Conservation (phyloP, 2,113 vertebrate species). For the Centropus bengalensis region DNA sequence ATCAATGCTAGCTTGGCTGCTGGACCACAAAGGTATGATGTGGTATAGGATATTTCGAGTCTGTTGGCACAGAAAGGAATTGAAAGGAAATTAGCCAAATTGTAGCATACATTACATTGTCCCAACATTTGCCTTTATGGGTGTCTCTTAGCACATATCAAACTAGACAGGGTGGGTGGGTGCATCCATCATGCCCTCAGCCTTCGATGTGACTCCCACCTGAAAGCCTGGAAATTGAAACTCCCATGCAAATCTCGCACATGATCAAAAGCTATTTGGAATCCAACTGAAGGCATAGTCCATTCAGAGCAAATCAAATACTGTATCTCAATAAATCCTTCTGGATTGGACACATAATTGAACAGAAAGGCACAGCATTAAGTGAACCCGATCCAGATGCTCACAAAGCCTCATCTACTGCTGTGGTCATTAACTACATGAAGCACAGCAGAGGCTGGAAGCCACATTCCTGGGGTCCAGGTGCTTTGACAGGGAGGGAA, state of each 20-base stretch:
- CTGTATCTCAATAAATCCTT: background rate
- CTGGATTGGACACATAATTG: background rate
- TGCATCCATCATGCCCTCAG: background rate
- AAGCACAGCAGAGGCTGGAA: background rate
- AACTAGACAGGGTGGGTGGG: background rate
- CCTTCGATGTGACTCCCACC: background rate
- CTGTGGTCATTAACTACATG: background rate
- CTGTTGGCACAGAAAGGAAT: background rate
- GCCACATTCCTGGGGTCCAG: background rate
- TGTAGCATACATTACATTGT: accelerated
- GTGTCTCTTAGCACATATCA: background rate
- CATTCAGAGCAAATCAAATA: background rate
- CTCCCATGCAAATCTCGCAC: accelerated
- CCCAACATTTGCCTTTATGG: background rate
- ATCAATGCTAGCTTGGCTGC: background rate
- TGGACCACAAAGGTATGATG: background rate
- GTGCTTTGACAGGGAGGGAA: accelerated
- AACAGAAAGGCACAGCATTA: accelerated
- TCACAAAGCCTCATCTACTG: background rate
- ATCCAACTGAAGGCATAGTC: background rate
- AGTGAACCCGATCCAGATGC: background rate
- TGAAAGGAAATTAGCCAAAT: background rate
- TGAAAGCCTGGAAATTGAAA: background rate
- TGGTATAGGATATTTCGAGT: background rate
- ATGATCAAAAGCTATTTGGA: background rate